Conservation (phyloP, 1,140 invertebrate genomes). For the Drosophila bocki region DNA sequence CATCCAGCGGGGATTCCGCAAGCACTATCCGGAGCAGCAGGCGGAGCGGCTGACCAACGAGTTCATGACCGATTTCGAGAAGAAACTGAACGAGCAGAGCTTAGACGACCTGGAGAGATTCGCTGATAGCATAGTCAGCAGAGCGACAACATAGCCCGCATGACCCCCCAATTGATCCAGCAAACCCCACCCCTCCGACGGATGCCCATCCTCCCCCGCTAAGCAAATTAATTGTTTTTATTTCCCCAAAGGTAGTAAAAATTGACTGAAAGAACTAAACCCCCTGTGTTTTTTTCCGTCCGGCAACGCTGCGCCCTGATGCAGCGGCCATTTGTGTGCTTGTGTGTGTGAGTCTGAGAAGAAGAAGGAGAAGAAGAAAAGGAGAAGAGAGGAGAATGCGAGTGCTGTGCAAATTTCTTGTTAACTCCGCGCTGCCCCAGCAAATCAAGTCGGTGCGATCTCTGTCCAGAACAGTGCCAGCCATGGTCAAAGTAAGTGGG, state of each 20-base stretch:
- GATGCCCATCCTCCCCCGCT: constrained; percentile 2
- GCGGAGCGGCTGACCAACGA: constrained; percentile 83
- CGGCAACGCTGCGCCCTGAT: constrained; percentile 56
- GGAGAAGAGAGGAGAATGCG: constrained; percentile 53
- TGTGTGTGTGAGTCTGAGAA: too few relatives aligned
- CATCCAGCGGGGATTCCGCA: constrained; percentile 85
- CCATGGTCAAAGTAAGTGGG: constrained; percentile 74
- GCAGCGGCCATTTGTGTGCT: constrained; percentile 36
- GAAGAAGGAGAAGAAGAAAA: constrained; percentile 18
- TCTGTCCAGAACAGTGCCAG: constrained; percentile 62
- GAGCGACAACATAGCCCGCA: constrained; percentile 21
- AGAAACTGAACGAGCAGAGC: constrained; percentile 85
- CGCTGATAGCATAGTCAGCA: constrained; percentile 66
- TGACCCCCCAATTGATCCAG: background rate
- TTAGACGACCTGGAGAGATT: constrained; percentile 86
- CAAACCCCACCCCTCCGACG: constrained; percentile 2
- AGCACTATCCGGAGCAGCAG: constrained; percentile 86
- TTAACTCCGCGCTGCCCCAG: constrained; percentile 55
- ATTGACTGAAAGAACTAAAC: constrained; percentile 27
- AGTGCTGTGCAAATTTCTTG: constrained; percentile 75
- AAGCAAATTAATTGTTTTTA: constrained; percentile 49
- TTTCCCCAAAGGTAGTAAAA: constrained; percentile 42
- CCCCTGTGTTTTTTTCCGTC: constrained; percentile 11
- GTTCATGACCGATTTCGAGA: constrained; percentile 86
- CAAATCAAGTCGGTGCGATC: constrained; percentile 51